These are phyloP conservation scores for Ophioderma brevispina DNA, from an alignment of 35 echinoderm and acorn worm species.

Conservation along the genomic window DNA sequence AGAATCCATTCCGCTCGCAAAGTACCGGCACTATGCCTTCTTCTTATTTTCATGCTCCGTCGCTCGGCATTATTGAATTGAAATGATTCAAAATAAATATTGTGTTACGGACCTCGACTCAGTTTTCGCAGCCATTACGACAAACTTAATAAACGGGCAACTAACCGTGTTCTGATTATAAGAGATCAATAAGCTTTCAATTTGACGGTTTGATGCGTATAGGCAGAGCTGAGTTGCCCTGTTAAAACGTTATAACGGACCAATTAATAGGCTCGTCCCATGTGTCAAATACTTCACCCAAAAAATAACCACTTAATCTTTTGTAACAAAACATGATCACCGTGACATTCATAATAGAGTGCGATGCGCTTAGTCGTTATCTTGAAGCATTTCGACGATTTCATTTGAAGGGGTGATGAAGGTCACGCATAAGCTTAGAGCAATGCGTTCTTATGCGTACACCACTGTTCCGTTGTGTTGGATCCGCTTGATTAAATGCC, in stretches of 20 bases:
- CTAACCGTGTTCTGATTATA: constrained; percentile 10
- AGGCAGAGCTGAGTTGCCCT: no score
- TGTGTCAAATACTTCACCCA: no score
- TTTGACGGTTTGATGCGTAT: neutral
- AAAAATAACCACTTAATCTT: no score
- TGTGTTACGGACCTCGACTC: neutral
- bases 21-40: neutral
- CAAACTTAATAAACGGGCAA: neutral
- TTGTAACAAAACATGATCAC: no score
- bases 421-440: no score
- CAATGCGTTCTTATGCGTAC: neutral
- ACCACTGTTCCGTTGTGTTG: neutral
- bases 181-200: neutral
- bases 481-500: neutral
- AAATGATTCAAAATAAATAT: constrained; percentile 4
- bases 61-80: neutral
- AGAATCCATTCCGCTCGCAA: neutral
- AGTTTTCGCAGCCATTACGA: neutral
- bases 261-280: no score
- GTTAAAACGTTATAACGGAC: no score
- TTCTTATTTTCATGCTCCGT: neutral
- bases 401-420: no score
- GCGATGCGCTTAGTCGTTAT: no score
- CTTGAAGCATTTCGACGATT: no score
- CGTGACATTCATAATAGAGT: no score